Percentiles rank a stretch among this genome's conserved stretches.
Evolutionary conservation across 2,113 vertebrate genomes (phyloP).

Genomic region (Sprattus sprattus): DNA sequence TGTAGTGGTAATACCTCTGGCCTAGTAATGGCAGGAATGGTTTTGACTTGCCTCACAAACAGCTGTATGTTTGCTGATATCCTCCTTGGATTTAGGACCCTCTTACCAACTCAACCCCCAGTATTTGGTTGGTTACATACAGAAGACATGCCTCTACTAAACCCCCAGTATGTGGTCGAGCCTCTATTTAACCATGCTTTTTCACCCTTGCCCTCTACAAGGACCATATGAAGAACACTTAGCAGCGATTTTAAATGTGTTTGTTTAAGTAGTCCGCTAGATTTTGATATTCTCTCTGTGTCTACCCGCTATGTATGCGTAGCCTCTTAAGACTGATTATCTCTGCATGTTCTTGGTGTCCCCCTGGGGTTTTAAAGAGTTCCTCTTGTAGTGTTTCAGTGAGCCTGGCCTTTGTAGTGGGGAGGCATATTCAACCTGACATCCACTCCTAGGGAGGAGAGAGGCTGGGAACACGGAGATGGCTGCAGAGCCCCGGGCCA

Average conservation of each 20-base stretch:
- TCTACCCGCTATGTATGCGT: neutral
- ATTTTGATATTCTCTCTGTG: neutral
- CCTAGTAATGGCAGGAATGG: too few relatives aligned
- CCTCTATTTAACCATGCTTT: neutral
- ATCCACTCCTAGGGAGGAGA: neutral
- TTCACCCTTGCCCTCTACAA: neutral
- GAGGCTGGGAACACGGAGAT: neutral
- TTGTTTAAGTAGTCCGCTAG: neutral
- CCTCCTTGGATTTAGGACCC: too few relatives aligned
- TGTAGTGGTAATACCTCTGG: too few relatives aligned
- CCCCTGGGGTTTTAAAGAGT: neutral
- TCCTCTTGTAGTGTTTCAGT: neutral
- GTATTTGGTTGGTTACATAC: too few relatives aligned
- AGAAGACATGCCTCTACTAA: too few relatives aligned
- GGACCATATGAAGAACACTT: neutral
- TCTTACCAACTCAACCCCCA: too few relatives aligned
- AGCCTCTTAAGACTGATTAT: neutral
- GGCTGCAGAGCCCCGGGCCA: neutral
- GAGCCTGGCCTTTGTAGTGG: neutral
- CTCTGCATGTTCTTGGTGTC: neutral
- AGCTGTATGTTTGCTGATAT: too few relatives aligned
- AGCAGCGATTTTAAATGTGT: neutral
- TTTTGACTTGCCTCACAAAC: too few relatives aligned
- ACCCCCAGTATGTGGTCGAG: too few relatives aligned
- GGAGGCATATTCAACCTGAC: slow-evolving; percentile 5